These are phyloP conservation scores for Caenorhabditis sp. DNA, from an alignment of 2,888 invertebrate genomes.

Conservation along the genomic window DNA sequence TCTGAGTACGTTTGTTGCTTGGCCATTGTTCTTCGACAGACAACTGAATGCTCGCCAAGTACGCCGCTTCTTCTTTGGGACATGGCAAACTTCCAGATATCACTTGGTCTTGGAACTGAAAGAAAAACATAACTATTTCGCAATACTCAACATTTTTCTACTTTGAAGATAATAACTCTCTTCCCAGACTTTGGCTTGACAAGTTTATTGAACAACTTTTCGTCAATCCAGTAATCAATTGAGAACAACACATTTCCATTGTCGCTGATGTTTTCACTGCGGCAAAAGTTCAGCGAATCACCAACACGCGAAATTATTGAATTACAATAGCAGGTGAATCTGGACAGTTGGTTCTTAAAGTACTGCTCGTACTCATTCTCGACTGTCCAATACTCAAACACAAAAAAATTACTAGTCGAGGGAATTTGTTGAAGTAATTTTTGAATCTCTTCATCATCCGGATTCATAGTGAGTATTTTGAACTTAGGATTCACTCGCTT, in stretches of 20 bases:
- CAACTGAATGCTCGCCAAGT: conserved; percentile 84
- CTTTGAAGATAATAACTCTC: conserved; percentile 35
- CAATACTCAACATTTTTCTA: background rate
- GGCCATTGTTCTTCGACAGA: conserved; percentile 83
- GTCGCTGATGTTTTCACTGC: conserved; percentile 5
- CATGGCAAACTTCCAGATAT: conserved; percentile 83
- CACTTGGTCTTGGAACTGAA: conserved; percentile 83
- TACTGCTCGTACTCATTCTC: conserved; percentile 34
- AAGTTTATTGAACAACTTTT: conserved; percentile 18
- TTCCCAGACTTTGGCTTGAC: conserved; percentile 28
- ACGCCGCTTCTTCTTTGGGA: conserved; percentile 83
- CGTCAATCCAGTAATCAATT: conserved; percentile 27
- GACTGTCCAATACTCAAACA: conserved; percentile 36
- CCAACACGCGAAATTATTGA: conserved; percentile 42
- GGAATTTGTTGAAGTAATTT: conserved; percentile 54
- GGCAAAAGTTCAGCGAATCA: conserved; percentile 36
- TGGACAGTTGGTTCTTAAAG: conserved; percentile 34
- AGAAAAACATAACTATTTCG: conserved; percentile 25
- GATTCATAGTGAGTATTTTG: conserved; percentile 33
- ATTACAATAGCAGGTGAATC: conserved; percentile 44
- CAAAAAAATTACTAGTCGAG: conserved; percentile 35
- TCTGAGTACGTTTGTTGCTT: conserved; percentile 76
- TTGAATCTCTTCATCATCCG: conserved; percentile 48
- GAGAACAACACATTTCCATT: conserved; percentile 22
- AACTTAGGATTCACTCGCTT: conserved; percentile 52